A percentile compares a stretch with the other conserved stretches of the same genome.
Conservation (phyloP, 2,113 vertebrate species). For the Catharus minimus region DNA sequence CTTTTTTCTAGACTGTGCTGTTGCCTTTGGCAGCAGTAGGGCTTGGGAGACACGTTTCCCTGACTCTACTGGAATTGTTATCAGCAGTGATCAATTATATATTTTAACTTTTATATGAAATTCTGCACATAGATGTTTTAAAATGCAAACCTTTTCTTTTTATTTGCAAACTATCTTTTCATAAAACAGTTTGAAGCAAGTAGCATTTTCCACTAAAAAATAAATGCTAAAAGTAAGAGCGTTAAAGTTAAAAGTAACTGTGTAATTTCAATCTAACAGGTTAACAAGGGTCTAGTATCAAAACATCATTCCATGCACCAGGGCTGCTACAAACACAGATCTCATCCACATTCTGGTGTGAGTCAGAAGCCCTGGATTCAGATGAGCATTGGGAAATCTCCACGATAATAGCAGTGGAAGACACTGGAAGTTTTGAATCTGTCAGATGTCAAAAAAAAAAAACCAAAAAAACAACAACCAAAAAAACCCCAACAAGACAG, state of each 20-base stretch:
- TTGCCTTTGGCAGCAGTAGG: not conserved
- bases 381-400: not conserved
- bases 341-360: rapidly evolving
- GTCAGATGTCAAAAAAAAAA: not conserved
- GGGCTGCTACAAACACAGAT: not conserved
- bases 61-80: not conserved
- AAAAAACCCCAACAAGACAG: too few relatives aligned
- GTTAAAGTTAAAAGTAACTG: not conserved
- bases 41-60: not conserved
- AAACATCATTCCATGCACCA: not conserved
- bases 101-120: not conserved
- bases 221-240: not conserved
- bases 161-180: not conserved
- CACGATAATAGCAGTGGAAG: not conserved
- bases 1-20: not conserved
- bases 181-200: not conserved
- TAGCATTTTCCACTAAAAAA: not conserved
- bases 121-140: not conserved
- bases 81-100: not conserved
- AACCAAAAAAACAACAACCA: not conserved
- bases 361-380: rapidly evolving
- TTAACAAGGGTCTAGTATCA: not conserved
- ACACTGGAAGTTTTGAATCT: not conserved
- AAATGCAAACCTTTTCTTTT: not conserved
- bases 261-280: not conserved